These are phyloP conservation scores for Anomalospiza imberbis DNA, from an alignment of 2,797 vertebrate species.

Conservation along the genomic window DNA sequence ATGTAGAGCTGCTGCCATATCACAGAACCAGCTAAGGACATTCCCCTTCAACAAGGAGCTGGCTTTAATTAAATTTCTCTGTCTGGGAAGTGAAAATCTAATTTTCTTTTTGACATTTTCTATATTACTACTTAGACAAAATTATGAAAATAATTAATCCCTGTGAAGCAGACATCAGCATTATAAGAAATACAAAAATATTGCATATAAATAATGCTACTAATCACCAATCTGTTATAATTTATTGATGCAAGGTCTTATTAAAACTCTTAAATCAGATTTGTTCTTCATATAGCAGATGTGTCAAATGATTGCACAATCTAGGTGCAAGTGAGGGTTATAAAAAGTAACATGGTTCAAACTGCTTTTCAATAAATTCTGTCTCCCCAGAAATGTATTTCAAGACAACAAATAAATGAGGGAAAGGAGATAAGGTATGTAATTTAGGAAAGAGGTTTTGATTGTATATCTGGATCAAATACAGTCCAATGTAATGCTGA, in stretches of 20 bases:
- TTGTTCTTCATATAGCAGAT: constrained; percentile 33
- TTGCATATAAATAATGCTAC: constrained; percentile 59
- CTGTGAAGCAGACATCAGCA: constrained; percentile 49
- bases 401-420: background rate
- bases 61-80: constrained; percentile 64
- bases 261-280: constrained; percentile 58
- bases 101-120: constrained; percentile 70
- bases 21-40: constrained; percentile 50
- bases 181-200: constrained; percentile 51
- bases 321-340: constrained; percentile 26
- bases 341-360: background rate
- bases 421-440: background rate
- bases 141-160: constrained; percentile 70
- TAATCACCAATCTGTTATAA: constrained; percentile 64
- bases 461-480: background rate
- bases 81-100: constrained; percentile 64
- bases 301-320: constrained; percentile 25
- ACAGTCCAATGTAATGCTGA: background rate
- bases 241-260: constrained; percentile 57
- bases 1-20: constrained; percentile 27
- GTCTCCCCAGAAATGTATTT: background rate
- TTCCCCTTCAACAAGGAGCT: constrained; percentile 46
- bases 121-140: constrained; percentile 58
- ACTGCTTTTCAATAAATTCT: background rate
- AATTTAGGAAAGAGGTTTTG: background rate